Base-by-base conservation (phyloP, 53 echinoderm and acorn worm genomes). In the Paracentrotus lividus region DNA sequence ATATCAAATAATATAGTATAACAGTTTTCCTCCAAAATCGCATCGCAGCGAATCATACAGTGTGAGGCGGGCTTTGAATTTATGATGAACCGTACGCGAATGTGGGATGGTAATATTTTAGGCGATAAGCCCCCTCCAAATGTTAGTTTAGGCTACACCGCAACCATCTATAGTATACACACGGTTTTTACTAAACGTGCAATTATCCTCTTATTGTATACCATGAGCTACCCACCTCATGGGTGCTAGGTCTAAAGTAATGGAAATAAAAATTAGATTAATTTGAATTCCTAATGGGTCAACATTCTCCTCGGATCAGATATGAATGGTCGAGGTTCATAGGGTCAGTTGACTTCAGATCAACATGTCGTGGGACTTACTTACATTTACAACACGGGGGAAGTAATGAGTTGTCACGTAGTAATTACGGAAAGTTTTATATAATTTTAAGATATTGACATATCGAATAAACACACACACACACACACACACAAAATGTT, bases 261-360 rank as follows among this genome's bases (percentile, higher is more conserved):
- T 78, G 44, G 45, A 86, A 86, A 34, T 32, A 86, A 86, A 86
- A 56, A 34, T 56, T 56, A 54, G 86, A 86, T 86, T 86, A 54
- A 55, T 85, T 78, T 2, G 86, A 86, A 86, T 86, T 86, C 86
- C 86, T 56, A 52, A 52, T 52, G 86, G 86, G 86, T 86, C 86
- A 56, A 52, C 86, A 86, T 86, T 86, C 86, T 54, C 56, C 3
- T 4, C 54, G 2, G 54, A 85, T 54, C 54, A 86, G 49, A 78
- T 78, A 5, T 23, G n/a, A 78, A 78, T 45, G 78, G 78, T 13
- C 45, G 45, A 3, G 45, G n/a, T 45, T 75, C 75, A 42, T 75
- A 47, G 44, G n/a, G 24, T 78, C 44, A 15, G 44, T 45, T 3
- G 78, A 43, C 78, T 45, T 29, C n/a, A 24, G 45, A 47, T 43